phyloP scores from a whole-genome alignment of 2,888 invertebrate genomes.

The Tetranychus truncatus region DNA sequence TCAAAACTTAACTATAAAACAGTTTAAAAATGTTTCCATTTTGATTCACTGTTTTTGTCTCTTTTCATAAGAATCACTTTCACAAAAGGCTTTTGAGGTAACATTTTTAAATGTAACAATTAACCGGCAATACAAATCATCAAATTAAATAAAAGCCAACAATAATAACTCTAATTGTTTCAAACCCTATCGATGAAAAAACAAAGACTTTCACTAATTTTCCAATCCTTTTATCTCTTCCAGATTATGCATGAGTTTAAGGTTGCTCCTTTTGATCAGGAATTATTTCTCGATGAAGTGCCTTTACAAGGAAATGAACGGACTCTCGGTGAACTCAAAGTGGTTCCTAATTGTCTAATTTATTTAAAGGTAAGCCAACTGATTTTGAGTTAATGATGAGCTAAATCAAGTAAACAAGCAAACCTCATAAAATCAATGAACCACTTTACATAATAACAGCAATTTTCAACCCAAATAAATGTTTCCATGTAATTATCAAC shows the following conservation, averaged over 20 bases:
- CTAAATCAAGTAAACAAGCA: no score
- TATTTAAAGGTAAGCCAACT: conserved; percentile 28
- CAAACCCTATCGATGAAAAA: no score
- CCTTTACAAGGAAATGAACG: conserved; percentile 30
- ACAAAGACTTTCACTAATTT: neutral
- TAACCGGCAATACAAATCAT: no score
- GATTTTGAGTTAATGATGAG: neutral
- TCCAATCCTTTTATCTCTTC: neutral
- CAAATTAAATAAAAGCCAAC: no score
- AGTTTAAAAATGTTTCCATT: neutral
- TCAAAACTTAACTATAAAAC: neutral
- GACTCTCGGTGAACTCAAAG: conserved; percentile 30
- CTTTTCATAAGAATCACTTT: neutral
- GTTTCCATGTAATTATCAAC: no score
- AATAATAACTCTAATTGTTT: no score
- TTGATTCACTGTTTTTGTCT: neutral
- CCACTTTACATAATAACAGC: no score
- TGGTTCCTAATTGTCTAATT: conserved; percentile 31
- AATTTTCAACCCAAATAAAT: no score
- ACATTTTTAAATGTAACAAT: no score
- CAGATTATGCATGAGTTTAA: conserved; percentile 34
- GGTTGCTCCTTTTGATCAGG: conserved; percentile 36
- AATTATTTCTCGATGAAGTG: conserved; percentile 31
- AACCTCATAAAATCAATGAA: no score
- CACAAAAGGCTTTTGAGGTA: neutral